Percentiles rank a stretch among this genome's conserved stretches.
Conservation (phyloP, 2,888 invertebrate species). For the Limenitis camilla region DNA sequence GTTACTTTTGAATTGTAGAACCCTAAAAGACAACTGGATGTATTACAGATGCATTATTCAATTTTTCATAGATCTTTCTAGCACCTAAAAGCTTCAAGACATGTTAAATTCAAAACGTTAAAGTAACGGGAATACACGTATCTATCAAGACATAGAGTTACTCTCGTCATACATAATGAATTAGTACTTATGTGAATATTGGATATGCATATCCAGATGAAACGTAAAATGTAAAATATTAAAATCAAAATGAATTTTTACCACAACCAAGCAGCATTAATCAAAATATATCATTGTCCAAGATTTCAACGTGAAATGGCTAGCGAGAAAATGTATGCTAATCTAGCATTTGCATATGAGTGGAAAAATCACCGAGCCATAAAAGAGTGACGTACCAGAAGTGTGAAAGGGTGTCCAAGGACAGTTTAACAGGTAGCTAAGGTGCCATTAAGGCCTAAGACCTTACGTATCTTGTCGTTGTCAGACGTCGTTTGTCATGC, state of each 20-base stretch:
- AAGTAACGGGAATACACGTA: too few relatives aligned
- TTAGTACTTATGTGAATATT: too few relatives aligned
- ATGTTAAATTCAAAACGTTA: too few relatives aligned
- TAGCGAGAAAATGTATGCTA: constrained; percentile 55
- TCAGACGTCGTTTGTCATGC: constrained; percentile 64
- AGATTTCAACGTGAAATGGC: constrained; percentile 38
- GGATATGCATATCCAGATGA: not conserved
- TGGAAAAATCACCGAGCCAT: constrained; percentile 62
- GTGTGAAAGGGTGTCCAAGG: constrained; percentile 38
- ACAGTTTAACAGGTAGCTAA: constrained; percentile 16
- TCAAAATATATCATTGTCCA: constrained; percentile 14
- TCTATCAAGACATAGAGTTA: too few relatives aligned
- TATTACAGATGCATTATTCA: too few relatives aligned
- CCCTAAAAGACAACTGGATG: too few relatives aligned
- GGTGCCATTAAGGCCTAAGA: constrained; percentile 60
- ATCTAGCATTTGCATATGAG: constrained; percentile 62
- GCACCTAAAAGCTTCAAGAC: too few relatives aligned
- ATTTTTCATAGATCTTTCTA: too few relatives aligned
- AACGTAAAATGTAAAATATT: not conserved
- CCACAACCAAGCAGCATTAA: not conserved
- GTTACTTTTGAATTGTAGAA: too few relatives aligned
- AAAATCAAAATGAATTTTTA: constrained; percentile 2
- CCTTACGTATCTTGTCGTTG: constrained; percentile 37
- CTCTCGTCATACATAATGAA: too few relatives aligned
- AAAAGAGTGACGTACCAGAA: constrained; percentile 48